A percentile compares a stretch with the other conserved stretches of the same genome.
Evolutionary conservation across 37 sponge, comb jelly and placozoan genomes (phyloP).

Genomic region (Mnemiopsis leidyi): DNA sequence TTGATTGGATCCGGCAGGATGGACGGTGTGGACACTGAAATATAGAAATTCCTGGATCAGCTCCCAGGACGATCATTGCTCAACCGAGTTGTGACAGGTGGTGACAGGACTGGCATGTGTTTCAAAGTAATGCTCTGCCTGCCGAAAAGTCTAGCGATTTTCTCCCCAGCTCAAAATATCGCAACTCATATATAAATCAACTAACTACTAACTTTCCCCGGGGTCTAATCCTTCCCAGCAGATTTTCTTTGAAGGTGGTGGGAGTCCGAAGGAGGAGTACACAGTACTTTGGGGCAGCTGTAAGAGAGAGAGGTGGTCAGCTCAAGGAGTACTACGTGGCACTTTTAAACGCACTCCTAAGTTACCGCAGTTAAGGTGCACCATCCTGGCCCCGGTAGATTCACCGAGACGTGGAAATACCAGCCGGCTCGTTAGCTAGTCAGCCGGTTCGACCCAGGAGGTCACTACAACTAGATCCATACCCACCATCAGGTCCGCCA

Average conservation of each 20-base stretch:
- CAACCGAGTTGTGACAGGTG: background rate
- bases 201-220: conserved; percentile 65
- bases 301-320: background rate
- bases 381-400: background rate
- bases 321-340: background rate
- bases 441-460: too few relatives aligned
- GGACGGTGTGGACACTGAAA: conserved; percentile 54
- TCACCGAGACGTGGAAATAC: too few relatives aligned
- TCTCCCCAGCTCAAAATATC: background rate
- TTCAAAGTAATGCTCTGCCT: background rate
- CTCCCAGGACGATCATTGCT: background rate
- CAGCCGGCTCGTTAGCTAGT: background rate
- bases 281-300: conserved; percentile 63
- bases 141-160: background rate
- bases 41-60: too few relatives aligned
- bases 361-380: background rate
- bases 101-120: background rate
- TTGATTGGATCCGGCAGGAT: conserved; percentile 36
- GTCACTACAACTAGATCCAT: background rate
- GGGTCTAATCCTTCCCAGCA: conserved; percentile 57
- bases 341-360: conserved; percentile 4
- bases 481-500: too few relatives aligned
- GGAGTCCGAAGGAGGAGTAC: conserved; percentile 64
- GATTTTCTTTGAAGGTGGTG: conserved; percentile 65
- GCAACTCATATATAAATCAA: background rate